A percentile compares a stretch with the other conserved stretches of the same genome.
These are phyloP conservation scores for Scolopax bukidnonensis DNA, from an alignment of 2,797 vertebrate genomes.

Conservation along the genomic window DNA sequence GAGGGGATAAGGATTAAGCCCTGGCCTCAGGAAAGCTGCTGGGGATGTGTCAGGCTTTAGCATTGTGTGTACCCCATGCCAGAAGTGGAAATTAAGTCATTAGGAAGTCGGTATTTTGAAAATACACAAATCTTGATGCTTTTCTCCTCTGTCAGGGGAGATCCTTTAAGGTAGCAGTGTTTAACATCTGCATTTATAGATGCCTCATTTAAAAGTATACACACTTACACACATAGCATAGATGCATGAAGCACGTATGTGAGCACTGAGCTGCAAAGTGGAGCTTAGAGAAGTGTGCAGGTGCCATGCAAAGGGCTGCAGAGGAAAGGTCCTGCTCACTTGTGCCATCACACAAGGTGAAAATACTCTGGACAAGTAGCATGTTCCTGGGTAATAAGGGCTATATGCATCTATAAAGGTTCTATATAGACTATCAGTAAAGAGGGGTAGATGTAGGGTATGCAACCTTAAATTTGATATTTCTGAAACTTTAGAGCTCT, in stretches of 20 bases:
- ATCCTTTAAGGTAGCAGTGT: neutral
- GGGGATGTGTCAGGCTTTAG: neutral
- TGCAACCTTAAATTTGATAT: neutral
- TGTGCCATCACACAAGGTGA: accelerated
- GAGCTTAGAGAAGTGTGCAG: neutral
- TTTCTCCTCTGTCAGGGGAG: neutral
- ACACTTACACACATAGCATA: accelerated
- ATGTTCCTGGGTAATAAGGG: neutral
- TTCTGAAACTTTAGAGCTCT: neutral
- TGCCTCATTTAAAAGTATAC: accelerated
- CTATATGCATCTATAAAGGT: too few species aligned
- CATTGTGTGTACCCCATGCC: neutral
- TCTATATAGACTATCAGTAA: too few species aligned
- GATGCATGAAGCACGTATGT: neutral
- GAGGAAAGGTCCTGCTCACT: neutral
- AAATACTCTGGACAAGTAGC: neutral
- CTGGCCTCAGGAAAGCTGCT: neutral
- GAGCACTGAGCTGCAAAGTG: neutral
- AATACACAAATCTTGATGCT: neutral
- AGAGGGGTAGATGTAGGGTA: neutral
- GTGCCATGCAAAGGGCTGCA: neutral
- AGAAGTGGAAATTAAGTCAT: neutral
- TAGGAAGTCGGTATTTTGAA: neutral
- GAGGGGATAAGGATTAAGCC: neutral
- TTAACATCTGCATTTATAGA: neutral